Evolutionary conservation across 2,888 invertebrate genomes (phyloP).

Genomic region (Stenotaenia linearis): DNA sequence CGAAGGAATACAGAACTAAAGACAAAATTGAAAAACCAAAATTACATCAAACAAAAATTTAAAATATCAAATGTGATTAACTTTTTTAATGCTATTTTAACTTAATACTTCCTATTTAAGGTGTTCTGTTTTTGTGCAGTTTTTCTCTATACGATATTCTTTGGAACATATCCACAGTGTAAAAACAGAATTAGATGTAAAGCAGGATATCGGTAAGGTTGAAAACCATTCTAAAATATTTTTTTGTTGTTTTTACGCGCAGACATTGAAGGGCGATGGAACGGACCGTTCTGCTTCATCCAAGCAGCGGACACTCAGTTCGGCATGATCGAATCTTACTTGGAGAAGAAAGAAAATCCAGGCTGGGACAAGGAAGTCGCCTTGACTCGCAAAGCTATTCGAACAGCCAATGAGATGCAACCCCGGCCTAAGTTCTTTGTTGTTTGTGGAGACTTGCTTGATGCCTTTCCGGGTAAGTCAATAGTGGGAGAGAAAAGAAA

Average conservation of each 20-base stretch:
- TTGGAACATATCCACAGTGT: too few species aligned
- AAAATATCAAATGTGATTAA: too few species aligned
- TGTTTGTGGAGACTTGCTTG: constrained; percentile 52
- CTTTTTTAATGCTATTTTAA: too few species aligned
- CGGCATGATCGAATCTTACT: constrained; percentile 49
- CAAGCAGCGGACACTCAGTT: constrained; percentile 53
- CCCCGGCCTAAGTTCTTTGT: constrained; percentile 51
- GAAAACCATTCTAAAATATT: too few species aligned
- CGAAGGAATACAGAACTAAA: too few species aligned
- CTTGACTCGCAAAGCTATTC: constrained; percentile 45
- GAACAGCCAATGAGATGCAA: constrained; percentile 48
- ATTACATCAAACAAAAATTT: too few species aligned
- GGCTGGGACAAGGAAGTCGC: constrained; percentile 50
- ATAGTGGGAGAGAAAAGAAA: not conserved
- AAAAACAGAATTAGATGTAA: too few species aligned
- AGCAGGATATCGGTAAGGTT: too few species aligned
- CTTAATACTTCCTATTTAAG: too few species aligned
- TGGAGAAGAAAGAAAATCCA: constrained; percentile 41
- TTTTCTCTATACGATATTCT: too few species aligned
- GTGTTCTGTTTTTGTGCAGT: too few species aligned
- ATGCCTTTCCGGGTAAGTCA: constrained; percentile 48
- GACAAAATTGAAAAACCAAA: too few species aligned
- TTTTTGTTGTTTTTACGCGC: not conserved
- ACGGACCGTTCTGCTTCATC: constrained; percentile 50
- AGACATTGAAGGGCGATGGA: constrained; percentile 46